A percentile compares a stretch with the other conserved stretches of the same genome.
Evolutionary conservation across 2,888 invertebrate genomes (phyloP).

Genomic region (Laothoe populi): DNA sequence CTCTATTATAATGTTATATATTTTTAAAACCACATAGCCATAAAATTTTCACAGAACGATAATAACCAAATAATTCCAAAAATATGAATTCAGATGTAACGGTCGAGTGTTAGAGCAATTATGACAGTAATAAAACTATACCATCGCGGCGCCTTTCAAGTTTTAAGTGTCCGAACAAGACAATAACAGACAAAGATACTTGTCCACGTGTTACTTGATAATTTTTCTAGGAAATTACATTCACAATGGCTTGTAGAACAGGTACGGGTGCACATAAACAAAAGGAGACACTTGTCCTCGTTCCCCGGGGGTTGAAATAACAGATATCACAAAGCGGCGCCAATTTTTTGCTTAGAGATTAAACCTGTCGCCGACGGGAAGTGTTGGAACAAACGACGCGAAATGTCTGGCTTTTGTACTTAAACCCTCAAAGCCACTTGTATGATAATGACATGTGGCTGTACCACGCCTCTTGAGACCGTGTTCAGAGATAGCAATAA

Average conservation of each 20-base stretch:
- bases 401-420: conserved; percentile 78
- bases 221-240: conserved; percentile 59
- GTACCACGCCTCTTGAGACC: conserved; percentile 45
- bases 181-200: conserved; percentile 52
- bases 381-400: conserved; percentile 79
- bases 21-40: neutral
- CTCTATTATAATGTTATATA: neutral
- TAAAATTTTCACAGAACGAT: neutral
- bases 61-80: neutral
- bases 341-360: conserved; percentile 66
- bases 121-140: conserved; percentile 26
- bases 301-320: conserved; percentile 57
- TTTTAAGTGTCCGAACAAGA: conserved; percentile 48
- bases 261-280: conserved; percentile 64
- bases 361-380: conserved; percentile 53
- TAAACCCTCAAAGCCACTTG: conserved; percentile 58
- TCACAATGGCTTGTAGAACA: conserved; percentile 60
- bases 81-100: neutral
- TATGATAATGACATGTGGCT: conserved; percentile 49
- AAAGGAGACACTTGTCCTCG: conserved; percentile 64
- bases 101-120: conserved; percentile 8
- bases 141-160: conserved; percentile 46
- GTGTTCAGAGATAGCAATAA: conserved; percentile 30
- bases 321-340: conserved; percentile 68
- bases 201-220: conserved; percentile 62